A percentile compares a stretch with the other conserved stretches of the same genome.
phyloP scores from a whole-genome alignment of 2,888 invertebrate species.

The Eupithecia abbreviata region DNA sequence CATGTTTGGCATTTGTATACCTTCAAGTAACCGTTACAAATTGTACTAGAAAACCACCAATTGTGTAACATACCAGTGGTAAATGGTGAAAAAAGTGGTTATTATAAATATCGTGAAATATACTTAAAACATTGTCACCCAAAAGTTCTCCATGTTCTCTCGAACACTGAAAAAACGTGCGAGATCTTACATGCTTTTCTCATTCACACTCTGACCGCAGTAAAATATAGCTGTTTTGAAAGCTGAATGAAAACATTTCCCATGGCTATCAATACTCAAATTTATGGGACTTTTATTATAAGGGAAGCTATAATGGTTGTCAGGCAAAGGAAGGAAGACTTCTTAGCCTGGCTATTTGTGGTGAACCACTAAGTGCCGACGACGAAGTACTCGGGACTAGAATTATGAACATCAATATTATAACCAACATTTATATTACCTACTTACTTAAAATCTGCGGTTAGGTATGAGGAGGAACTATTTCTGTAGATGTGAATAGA shows the following conservation, averaged over 20 bases:
- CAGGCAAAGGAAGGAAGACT: slow-evolving; percentile 66
- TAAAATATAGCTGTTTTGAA: slow-evolving; percentile 38
- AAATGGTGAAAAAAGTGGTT: not conserved
- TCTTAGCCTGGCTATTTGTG: slow-evolving; percentile 62
- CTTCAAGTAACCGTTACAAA: not conserved
- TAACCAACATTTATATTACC: slow-evolving; percentile 47
- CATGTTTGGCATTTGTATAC: not conserved
- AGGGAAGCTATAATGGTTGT: slow-evolving; percentile 53
- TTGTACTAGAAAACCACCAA: not conserved
- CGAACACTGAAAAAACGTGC: not conserved
- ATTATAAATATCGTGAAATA: not conserved
- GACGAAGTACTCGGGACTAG: slow-evolving; percentile 53
- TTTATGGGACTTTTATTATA: slow-evolving; percentile 48
- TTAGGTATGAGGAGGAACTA: slow-evolving; percentile 9
- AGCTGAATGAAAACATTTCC: slow-evolving; percentile 37
- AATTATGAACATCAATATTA: slow-evolving; percentile 59
- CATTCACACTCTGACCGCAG: slow-evolving; percentile 14
- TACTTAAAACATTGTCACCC: not conserved
- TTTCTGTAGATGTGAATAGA: slow-evolving; percentile 15
- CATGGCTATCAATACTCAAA: slow-evolving; percentile 35
- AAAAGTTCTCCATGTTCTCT: not conserved
- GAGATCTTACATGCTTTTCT: not conserved
- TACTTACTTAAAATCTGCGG: slow-evolving; percentile 28
- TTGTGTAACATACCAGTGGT: not conserved
- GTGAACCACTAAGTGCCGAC: slow-evolving; percentile 66